These are phyloP conservation scores for Drosophila hamatofila DNA, from an alignment of 2,888 invertebrate species.

Conservation along the genomic window DNA sequence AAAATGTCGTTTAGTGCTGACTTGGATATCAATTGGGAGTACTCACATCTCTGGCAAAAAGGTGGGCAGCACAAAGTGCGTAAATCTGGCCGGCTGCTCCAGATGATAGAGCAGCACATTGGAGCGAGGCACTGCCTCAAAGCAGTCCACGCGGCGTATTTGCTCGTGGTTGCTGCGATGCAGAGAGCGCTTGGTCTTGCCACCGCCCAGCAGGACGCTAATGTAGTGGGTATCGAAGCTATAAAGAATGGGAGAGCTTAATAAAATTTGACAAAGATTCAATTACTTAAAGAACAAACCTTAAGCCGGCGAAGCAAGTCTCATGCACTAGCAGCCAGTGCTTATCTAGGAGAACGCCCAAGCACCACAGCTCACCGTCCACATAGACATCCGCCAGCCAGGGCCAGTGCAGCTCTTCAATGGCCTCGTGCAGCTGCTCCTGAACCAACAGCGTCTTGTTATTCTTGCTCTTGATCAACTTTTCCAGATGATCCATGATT, in stretches of 20 bases:
- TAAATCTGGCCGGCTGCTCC: constrained; percentile 87
- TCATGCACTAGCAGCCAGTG: constrained; percentile 89
- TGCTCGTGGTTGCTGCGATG: constrained; percentile 90
- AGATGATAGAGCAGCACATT: constrained; percentile 89
- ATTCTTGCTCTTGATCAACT: constrained; percentile 74
- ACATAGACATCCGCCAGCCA: constrained; percentile 91
- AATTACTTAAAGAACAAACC: constrained; percentile 52
- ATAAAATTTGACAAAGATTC: rapidly evolving
- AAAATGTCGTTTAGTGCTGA: rapidly evolving
- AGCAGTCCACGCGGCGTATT: constrained; percentile 88
- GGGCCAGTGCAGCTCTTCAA: constrained; percentile 87
- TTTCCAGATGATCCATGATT: constrained; percentile 72
- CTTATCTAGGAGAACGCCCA: constrained; percentile 89
- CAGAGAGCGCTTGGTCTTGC: constrained; percentile 87
- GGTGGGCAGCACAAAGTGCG: constrained; percentile 89
- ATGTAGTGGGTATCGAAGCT: constrained; percentile 88
- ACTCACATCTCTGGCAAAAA: constrained; percentile 86
- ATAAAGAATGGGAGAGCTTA: constrained; percentile 76
- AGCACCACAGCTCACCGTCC: constrained; percentile 90
- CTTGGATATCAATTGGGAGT: rapidly evolving
- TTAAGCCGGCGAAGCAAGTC: constrained; percentile 85
- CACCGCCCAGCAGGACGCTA: constrained; percentile 89
- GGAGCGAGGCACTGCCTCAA: constrained; percentile 87
- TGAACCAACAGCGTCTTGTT: constrained; percentile 80
- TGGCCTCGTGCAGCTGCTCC: constrained; percentile 78